Evolutionary conservation across 1,140 invertebrate species (phyloP), one percentile per base, ranked within the genome.

Genomic region (Pissodes strobi): DNA sequence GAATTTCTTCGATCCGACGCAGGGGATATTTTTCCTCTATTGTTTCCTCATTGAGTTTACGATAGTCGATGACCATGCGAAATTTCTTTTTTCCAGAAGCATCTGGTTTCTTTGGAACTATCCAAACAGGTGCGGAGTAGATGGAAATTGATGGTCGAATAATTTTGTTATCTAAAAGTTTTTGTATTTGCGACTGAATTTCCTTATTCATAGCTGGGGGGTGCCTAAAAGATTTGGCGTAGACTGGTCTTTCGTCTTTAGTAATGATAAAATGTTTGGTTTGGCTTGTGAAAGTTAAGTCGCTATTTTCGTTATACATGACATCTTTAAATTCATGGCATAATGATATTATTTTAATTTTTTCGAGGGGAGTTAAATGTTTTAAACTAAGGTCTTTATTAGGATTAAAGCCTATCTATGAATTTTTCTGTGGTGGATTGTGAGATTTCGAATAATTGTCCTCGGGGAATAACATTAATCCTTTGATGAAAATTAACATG

Each of bases 1-100:
- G 52, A 18, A 78, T 78, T 12, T 83, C 80, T 2, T 75, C 71
- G 12, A 86, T 84, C 5, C 78, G 65, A 6, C 83, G 83, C 1
- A 86, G 58, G 0, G 85, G 84, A 70, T 79, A 86, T 27, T 63
- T 71, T 67, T 85, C 82, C 3, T 69, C 70, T 13, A 79, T 69
- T 10, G 76, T 45, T 5, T 79, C 38, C n/a, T n/a, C n/a, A n/a
- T n/a, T n/a, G n/a, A n/a, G n/a, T n/a, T n/a, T n/a, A n/a, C n/a
- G n/a, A n/a, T 76, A 81, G 64, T 79, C 79, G 8, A 79, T 68
- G 12, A 79, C 75, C 5, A 81, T 30, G 45, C 78, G 58, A 64
- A 63, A 76, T 73, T 78, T 76, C 56, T 39, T 30, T 53, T 77
- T 61, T 3, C 68, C 73, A 1, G 68, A 72, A 0, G 74, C 70